phyloP scores from a whole-genome alignment of 2,113 vertebrate genomes.

The Phrynosoma platyrhinos region DNA sequence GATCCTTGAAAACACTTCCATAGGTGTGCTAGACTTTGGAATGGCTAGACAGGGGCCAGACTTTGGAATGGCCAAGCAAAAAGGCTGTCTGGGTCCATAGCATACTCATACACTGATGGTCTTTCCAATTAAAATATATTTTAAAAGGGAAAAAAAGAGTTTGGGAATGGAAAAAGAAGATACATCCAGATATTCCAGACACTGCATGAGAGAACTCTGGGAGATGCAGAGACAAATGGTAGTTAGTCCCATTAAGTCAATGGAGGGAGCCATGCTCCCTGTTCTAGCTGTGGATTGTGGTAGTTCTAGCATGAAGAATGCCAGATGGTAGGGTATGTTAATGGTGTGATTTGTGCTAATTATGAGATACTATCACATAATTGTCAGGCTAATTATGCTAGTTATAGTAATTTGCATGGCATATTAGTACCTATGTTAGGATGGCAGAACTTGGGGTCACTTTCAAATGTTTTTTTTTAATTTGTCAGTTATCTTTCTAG shows the following conservation, averaged over 20 bases:
- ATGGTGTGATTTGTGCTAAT: not conserved
- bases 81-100: too few relatives aligned
- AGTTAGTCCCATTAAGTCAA: not conserved
- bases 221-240: not conserved
- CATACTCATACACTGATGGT: too few relatives aligned
- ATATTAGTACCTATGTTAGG: not conserved
- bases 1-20: too few relatives aligned
- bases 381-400: not conserved
- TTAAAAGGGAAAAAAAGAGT: too few relatives aligned
- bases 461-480: conserved; percentile 13
- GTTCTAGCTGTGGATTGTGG: not conserved
- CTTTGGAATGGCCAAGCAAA: too few relatives aligned
- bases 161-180: too few relatives aligned
- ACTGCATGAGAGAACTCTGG: too few relatives aligned
- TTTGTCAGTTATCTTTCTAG: too few relatives aligned
- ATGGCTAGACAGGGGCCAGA: too few relatives aligned
- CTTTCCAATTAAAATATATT: too few relatives aligned
- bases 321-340: not conserved
- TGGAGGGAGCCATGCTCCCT: not conserved
- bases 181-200: too few relatives aligned
- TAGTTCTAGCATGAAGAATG: not conserved
- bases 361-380: not conserved
- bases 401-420: not conserved
- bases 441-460: conserved; percentile 1
- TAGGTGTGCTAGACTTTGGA: too few relatives aligned